These are phyloP conservation scores for Aquatica leii DNA, from an alignment of 2,888 invertebrate species.

Conservation along the genomic window DNA sequence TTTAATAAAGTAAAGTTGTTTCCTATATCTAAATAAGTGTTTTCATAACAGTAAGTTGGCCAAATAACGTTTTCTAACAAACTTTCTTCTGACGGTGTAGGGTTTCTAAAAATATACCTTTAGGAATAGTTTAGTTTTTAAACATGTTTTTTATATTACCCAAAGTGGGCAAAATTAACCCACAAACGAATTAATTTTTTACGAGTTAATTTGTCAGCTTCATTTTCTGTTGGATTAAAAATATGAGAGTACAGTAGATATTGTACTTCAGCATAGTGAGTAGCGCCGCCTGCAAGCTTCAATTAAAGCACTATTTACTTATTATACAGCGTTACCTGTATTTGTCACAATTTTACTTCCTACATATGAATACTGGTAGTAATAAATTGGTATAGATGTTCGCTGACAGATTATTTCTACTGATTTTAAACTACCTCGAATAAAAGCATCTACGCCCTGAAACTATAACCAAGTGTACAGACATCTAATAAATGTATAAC, in stretches of 20 bases:
- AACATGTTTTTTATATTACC: too few relatives aligned
- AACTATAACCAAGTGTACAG: too few relatives aligned
- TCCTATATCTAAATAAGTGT: conserved; percentile 43
- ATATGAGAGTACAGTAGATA: conserved; percentile 5
- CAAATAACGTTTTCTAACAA: conserved; percentile 15
- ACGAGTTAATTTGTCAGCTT: background rate
- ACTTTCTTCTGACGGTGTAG: conserved; percentile 13
- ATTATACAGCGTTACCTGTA: too few relatives aligned
- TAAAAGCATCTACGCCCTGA: conserved; percentile 12
- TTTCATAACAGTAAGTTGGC: conserved; percentile 34
- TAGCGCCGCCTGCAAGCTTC: background rate
- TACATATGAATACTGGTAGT: too few relatives aligned
- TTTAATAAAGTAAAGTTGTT: conserved; percentile 34
- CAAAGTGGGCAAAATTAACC: conserved; percentile 23
- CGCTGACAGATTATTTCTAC: too few relatives aligned
- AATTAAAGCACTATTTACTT: too few relatives aligned
- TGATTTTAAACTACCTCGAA: conserved; percentile 9
- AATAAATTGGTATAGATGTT: too few relatives aligned
- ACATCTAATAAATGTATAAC: too few relatives aligned
- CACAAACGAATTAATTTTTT: conserved; percentile 15
- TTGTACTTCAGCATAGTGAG: conserved; percentile 3
- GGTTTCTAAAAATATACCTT: too few relatives aligned
- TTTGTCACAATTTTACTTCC: too few relatives aligned
- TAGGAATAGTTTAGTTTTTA: too few relatives aligned
- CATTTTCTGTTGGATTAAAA: background rate